These are phyloP conservation scores for Pogona vitticeps DNA, from an alignment of 2,113 vertebrate genomes.

Conservation along the genomic window DNA sequence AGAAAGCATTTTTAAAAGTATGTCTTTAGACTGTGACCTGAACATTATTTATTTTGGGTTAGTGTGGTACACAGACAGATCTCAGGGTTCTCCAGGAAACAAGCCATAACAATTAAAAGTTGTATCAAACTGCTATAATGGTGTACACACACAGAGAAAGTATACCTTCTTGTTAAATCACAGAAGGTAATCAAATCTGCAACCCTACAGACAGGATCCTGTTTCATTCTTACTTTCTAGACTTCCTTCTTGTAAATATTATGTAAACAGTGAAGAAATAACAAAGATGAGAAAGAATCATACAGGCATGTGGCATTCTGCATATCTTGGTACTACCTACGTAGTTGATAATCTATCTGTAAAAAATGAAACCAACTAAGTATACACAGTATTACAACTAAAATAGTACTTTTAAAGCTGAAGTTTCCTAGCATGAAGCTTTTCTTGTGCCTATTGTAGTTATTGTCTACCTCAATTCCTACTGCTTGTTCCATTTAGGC, in stretches of 20 bases:
- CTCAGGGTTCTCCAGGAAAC: too few relatives aligned
- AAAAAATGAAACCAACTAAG: background rate
- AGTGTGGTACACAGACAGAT: background rate
- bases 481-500: slow-evolving; percentile 58
- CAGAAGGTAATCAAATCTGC: background rate
- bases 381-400: background rate
- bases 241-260: background rate
- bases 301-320: background rate
- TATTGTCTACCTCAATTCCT: slow-evolving; percentile 57
- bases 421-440: background rate
- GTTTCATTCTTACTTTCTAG: background rate
- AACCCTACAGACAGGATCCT: background rate
- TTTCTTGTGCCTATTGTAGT: background rate
- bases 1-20: slow-evolving; percentile 45
- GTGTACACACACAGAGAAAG: background rate
- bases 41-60: slow-evolving; percentile 50
- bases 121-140: too few relatives aligned
- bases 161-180: background rate
- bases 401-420: background rate
- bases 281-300: background rate
- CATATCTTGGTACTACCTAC: background rate
- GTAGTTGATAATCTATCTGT: background rate
- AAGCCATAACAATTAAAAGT: too few relatives aligned
- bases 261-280: background rate
- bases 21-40: slow-evolving; percentile 41